phyloP scores from a whole-genome alignment of 2,113 vertebrate species.

The Phycodurus eques region DNA sequence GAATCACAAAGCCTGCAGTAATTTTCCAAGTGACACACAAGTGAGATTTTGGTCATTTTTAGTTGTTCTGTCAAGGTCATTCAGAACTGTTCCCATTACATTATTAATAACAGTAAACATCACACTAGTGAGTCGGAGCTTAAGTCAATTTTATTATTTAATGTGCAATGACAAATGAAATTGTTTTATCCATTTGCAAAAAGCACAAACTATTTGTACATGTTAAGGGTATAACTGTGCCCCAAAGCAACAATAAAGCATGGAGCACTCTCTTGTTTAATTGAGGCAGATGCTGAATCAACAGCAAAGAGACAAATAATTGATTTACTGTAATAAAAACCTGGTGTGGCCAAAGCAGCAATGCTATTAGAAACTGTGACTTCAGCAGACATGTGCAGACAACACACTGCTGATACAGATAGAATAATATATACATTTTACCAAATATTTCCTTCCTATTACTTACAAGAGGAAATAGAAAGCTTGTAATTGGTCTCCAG shows the following conservation, averaged over 20 bases:
- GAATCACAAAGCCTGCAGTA: constrained; percentile 27
- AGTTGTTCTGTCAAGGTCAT: constrained; percentile 33
- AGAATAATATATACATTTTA: constrained; percentile 8
- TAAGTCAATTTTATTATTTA: background rate
- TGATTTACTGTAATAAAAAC: background rate
- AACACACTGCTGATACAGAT: background rate
- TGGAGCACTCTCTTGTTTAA: background rate
- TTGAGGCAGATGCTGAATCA: background rate
- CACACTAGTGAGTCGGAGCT: background rate
- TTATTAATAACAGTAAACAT: constrained; percentile 15
- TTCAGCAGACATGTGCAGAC: constrained; percentile 18
- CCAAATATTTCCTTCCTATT: constrained; percentile 31
- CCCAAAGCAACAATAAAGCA: background rate
- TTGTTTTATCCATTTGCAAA: background rate
- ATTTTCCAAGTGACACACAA: constrained; percentile 11
- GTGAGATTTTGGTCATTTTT: background rate
- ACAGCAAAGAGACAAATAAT: background rate
- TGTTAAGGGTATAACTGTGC: background rate
- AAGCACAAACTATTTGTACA: background rate
- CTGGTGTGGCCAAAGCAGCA: background rate
- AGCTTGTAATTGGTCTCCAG: constrained; percentile 32
- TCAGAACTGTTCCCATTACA: constrained; percentile 9
- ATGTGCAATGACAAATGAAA: background rate
- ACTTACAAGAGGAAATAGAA: constrained; percentile 21
- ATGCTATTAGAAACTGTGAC: constrained; percentile 7